Evolutionary conservation across 2,888 invertebrate species (phyloP).

Genomic region (Atherix ibis): DNA sequence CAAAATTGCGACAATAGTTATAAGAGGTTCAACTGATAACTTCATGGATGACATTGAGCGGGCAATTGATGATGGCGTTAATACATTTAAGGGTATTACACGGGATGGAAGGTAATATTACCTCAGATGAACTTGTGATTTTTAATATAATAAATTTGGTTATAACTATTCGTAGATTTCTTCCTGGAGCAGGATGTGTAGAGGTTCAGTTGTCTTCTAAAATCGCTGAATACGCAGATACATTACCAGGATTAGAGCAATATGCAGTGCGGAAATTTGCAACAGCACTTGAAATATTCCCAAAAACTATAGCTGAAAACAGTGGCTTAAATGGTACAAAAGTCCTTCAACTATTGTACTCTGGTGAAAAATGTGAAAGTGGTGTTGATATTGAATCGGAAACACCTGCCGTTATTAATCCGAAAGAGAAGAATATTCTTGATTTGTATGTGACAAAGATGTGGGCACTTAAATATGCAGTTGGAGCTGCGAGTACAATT

Average conservation of each 20-base stretch:
- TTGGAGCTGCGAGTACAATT: conserved; percentile 81
- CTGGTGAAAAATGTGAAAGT: conserved; percentile 80
- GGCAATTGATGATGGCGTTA: conserved; percentile 96
- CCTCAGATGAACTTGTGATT: neutral
- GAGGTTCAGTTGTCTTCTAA: conserved; percentile 88
- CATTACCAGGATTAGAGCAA: conserved; percentile 86
- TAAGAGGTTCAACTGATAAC: conserved; percentile 93
- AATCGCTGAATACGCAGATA: conserved; percentile 75
- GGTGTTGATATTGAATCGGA: conserved; percentile 84
- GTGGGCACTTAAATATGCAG: conserved; percentile 94
- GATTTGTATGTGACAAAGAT: conserved; percentile 75
- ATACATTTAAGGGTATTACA: conserved; percentile 87
- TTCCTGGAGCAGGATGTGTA: conserved; percentile 89
- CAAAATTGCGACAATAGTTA: conserved; percentile 80
- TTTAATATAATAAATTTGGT: no score
- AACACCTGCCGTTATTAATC: conserved; percentile 54
- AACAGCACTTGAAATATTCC: conserved; percentile 73
- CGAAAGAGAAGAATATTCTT: conserved; percentile 56
- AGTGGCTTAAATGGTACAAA: conserved; percentile 80
- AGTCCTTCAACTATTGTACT: conserved; percentile 74
- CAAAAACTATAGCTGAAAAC: conserved; percentile 87
- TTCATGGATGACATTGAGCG: conserved; percentile 98
- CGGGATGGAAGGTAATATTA: conserved; percentile 46
- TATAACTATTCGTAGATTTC: conserved; percentile 41
- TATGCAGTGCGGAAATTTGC: conserved; percentile 93